These are phyloP conservation scores for Acanthiza pusilla DNA, from an alignment of 2,797 vertebrate species.

Conservation along the genomic window DNA sequence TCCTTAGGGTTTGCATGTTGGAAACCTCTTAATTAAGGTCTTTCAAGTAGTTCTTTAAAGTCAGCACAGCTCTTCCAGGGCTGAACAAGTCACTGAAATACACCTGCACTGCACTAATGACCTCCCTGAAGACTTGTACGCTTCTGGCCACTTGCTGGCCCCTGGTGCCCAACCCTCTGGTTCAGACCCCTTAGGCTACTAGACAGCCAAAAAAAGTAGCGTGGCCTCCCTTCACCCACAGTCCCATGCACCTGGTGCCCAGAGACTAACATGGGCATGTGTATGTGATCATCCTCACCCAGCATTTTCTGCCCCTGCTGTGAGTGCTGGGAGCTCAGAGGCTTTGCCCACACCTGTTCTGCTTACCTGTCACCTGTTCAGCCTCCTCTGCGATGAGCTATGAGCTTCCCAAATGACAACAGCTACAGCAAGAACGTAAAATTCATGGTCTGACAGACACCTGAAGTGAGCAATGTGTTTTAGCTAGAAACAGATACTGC, in stretches of 20 bases:
- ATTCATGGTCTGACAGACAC: background rate
- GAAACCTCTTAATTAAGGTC: background rate
- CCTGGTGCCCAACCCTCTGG: background rate
- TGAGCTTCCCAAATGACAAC: background rate
- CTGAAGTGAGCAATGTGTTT: background rate
- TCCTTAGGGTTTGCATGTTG: background rate
- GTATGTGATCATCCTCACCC: background rate
- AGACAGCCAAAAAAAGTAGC: background rate
- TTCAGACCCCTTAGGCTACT: background rate
- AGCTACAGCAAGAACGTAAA: background rate
- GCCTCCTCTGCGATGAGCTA: rapidly evolving
- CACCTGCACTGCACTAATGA: background rate
- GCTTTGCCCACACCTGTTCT: background rate
- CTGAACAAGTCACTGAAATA: background rate
- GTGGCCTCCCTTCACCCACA: rapidly evolving
- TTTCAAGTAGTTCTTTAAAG: background rate
- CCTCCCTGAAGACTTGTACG: background rate
- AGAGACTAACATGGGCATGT: background rate
- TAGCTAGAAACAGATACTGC: background rate
- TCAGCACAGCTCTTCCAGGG: background rate
- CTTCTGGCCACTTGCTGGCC: background rate
- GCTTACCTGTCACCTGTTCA: background rate
- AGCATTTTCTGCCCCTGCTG: background rate
- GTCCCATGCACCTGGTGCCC: background rate
- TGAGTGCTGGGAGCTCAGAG: background rate